Conservation (phyloP, 2,888 invertebrate species). For the Drosophila anomalata region DNA sequence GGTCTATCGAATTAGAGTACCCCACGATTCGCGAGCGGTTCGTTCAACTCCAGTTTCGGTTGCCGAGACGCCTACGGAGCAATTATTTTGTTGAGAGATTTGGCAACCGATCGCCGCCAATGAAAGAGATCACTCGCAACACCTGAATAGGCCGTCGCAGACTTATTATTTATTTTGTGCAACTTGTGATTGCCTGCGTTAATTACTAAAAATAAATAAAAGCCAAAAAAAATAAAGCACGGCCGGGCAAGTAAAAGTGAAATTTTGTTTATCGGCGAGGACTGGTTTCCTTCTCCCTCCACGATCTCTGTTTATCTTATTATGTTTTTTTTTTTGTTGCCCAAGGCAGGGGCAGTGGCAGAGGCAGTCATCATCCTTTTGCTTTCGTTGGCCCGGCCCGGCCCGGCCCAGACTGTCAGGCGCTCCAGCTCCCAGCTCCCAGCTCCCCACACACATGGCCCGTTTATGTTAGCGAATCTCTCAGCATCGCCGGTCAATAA, state of each 20-base stretch:
- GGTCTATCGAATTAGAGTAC: background rate
- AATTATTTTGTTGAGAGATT: background rate
- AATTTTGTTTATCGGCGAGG: constrained; percentile 45
- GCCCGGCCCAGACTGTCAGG: constrained; percentile 39
- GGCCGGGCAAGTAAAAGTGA: constrained; percentile 62
- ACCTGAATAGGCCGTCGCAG: constrained; percentile 15
- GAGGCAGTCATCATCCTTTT: constrained; percentile 59
- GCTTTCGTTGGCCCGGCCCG: constrained; percentile 57
- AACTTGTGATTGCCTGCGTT: constrained; percentile 35
- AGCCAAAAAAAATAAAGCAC: constrained; percentile 2
- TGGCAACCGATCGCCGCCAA: constrained; percentile 12
- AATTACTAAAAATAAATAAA: constrained; percentile 38
- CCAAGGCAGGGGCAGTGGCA: background rate
- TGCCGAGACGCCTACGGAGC: background rate
- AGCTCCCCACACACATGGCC: background rate
- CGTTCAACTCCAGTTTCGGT: constrained; percentile 10
- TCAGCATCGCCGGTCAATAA: constrained; percentile 61
- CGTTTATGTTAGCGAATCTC: constrained; percentile 42
- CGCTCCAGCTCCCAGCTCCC: constrained; percentile 44
- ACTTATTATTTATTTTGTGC: constrained; percentile 25
- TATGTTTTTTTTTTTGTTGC: constrained; percentile 1
- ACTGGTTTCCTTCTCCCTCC: constrained; percentile 8
- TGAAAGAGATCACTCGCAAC: constrained; percentile 6
- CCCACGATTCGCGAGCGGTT: background rate
- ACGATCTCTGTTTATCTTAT: constrained; percentile 35